Base-by-base conservation (phyloP, 2,888 invertebrate species). In the Ditula angustiorana region DNA sequence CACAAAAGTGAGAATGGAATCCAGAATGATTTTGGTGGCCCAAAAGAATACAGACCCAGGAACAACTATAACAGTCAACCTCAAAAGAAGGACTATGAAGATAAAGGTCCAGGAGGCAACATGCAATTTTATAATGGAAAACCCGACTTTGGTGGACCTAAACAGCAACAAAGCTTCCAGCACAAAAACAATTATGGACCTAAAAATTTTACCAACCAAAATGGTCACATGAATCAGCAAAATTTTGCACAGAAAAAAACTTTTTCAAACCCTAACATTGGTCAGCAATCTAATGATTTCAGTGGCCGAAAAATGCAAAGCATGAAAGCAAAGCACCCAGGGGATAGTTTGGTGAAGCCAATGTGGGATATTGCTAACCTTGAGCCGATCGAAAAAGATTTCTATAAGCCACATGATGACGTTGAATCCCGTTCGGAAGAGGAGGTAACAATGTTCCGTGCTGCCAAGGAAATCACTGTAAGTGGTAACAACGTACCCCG, bases 381-480 rank as follows among this genome's bases (percentile, higher is more conserved):
- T 70, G 95, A 96, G 74, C 96, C 96, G 8, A 98, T 99, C 81
- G 94, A 96, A 74, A 99, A 99, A 92, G 96, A 98, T 86, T 97
- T 99, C 80, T 99, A 99, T 84, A 94, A 95, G 71, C 97, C 98
- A 46, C 96, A 97, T 83, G 94, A 95, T 50, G 95, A 96, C 87
- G 95, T 96, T 35, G 90, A 95, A 63, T 93, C 93, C 53, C 94
- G 96, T 66, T 93, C 95, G 49, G 93, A 95, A 66, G 95, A 96
- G 58, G 97, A 98, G 68, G 95, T 98, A 0, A 94, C 95, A 70
- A 93, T 94, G 60, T 97, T 96, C 88, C 95, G 97, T 52, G 90
- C 95, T 41, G 91, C 95, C 5, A 96, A 97, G 78, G 97, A 98
- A 87, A 98, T 99, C 46, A 98, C 98, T 30, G 96, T 98, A 0